Evolutionary conservation across 2,888 invertebrate species (phyloP).

Genomic region (Acanthococcus lagerstroemiae): DNA sequence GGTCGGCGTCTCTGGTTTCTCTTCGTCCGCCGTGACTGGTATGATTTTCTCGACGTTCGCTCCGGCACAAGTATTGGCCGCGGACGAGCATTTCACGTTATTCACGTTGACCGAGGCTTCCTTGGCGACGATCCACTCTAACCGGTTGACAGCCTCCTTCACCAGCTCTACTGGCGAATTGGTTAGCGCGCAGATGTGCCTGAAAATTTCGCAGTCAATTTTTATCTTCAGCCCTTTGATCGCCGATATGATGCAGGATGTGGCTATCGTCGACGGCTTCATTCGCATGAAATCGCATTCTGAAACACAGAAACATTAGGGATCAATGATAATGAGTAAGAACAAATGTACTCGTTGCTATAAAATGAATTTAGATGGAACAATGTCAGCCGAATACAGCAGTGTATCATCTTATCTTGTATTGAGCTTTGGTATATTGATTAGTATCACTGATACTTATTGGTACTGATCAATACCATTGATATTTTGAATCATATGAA

Average conservation of each 20-base stretch:
- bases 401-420: too few species aligned
- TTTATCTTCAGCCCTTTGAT: constrained; percentile 21
- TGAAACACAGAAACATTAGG: constrained; percentile 1
- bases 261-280: constrained; percentile 22
- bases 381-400: too few species aligned
- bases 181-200: constrained; percentile 21
- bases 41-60: constrained; percentile 13
- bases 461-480: too few species aligned
- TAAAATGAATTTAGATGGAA: too few species aligned
- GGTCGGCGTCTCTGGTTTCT: constrained; percentile 14
- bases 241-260: constrained; percentile 23
- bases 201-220: constrained; percentile 12
- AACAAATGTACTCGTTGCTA: background rate
- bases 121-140: constrained; percentile 24
- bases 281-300: constrained; percentile 24
- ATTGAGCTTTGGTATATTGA: too few species aligned
- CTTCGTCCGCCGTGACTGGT: constrained; percentile 17
- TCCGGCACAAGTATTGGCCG: background rate
- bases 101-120: constrained; percentile 1
- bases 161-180: constrained; percentile 10
- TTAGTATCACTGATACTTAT: too few species aligned
- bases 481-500: too few species aligned
- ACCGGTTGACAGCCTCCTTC: constrained; percentile 7
- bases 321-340: background rate
- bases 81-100: background rate